These are phyloP conservation scores for Bombus vancouverensis DNA, from an alignment of 1,140 invertebrate species.

Conservation along the genomic window DNA sequence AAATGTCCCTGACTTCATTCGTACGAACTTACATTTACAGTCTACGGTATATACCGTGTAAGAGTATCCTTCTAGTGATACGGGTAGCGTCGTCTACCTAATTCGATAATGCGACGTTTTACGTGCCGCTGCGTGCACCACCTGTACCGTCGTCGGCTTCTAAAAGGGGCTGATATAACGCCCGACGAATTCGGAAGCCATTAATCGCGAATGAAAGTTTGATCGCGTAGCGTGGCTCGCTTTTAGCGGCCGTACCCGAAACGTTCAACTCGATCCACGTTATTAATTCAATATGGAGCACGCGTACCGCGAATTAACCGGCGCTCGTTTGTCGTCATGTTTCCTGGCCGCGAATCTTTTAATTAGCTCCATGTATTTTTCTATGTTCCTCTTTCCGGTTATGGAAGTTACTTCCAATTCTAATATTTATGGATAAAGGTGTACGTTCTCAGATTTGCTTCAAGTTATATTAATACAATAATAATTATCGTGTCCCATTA, in stretches of 20 bases:
- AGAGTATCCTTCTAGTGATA: not conserved
- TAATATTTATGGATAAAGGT: no score
- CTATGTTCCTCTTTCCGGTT: not conserved
- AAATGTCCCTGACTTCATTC: no score
- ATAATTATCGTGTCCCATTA: no score
- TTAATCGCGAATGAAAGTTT: conserved; percentile 43
- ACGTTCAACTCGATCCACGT: conserved; percentile 21
- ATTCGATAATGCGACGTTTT: conserved; percentile 28
- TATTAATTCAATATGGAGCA: conserved; percentile 40
- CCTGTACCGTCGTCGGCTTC: not conserved
- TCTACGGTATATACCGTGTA: no score
- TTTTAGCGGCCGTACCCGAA: conserved; percentile 6
- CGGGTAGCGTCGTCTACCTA: not conserved
- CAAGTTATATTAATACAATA: no score
- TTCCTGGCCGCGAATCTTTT: not conserved
- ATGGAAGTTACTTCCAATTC: not conserved
- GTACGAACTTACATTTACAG: no score
- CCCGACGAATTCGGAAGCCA: not conserved
- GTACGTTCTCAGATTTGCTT: no score
- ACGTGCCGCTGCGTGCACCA: conserved; percentile 21
- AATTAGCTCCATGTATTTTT: not conserved
- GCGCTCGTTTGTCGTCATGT: conserved; percentile 11
- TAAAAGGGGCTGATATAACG: not conserved
- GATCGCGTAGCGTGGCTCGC: not conserved
- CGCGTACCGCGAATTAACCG: conserved; percentile 21